Conservation (phyloP, 2,797 vertebrate species). For the Falco biarmicus region DNA sequence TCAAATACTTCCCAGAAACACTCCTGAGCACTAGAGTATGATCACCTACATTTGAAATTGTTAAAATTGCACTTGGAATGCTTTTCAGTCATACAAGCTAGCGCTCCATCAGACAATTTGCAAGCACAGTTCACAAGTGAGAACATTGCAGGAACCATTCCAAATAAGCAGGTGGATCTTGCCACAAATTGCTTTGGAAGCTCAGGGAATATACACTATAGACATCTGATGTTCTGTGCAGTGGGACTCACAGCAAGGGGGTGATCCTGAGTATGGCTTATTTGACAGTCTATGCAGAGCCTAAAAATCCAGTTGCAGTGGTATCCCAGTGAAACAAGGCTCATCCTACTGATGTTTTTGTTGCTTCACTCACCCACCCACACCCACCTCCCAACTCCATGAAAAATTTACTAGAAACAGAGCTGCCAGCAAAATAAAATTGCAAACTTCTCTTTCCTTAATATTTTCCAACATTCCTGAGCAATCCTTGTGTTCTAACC, state of each 20-base stretch:
- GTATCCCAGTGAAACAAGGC: background rate
- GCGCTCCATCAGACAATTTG: background rate
- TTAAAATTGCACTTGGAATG: constrained; percentile 36
- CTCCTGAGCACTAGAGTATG: background rate
- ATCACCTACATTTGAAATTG: constrained; percentile 7
- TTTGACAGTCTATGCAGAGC: background rate
- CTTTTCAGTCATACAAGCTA: constrained; percentile 10
- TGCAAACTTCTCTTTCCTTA: background rate
- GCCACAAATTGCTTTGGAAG: constrained; percentile 19
- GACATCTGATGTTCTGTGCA: background rate
- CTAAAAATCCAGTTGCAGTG: background rate
- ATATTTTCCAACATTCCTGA: background rate
- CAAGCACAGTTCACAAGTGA: background rate
- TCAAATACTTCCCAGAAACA: constrained; percentile 14
- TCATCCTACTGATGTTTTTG: background rate
- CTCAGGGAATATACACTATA: background rate
- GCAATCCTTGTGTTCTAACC: background rate
- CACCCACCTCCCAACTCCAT: no score
- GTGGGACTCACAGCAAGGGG: background rate
- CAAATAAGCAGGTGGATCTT: constrained; percentile 17
- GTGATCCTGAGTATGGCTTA: background rate
- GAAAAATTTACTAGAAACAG: background rate
- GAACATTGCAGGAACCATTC: constrained; percentile 13
- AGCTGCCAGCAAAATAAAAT: background rate
- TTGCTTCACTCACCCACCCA: background rate